Conservation (phyloP, 2,888 invertebrate species). For the Sinhomidia bicolor region DNA sequence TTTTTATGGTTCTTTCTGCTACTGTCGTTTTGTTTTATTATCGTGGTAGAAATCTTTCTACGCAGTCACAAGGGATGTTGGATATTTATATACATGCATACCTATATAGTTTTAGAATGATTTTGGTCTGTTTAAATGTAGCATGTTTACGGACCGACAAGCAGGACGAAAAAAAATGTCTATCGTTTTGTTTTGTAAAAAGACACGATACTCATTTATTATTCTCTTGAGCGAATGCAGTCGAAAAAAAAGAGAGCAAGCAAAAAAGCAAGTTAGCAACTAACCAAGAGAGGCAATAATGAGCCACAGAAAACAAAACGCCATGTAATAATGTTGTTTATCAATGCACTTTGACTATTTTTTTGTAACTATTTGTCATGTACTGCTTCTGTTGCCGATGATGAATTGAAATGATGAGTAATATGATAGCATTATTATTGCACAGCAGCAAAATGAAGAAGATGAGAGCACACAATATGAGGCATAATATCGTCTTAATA, state of each 20-base stretch:
- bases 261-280: background rate
- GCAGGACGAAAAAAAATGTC: constrained; percentile 2
- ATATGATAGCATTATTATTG: constrained; percentile 24
- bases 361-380: background rate
- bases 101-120: background rate
- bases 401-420: constrained; percentile 39
- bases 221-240: constrained; percentile 39
- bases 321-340: background rate
- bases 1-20: constrained; percentile 73
- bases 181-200: constrained; percentile 56
- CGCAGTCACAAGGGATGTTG: background rate
- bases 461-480: no score
- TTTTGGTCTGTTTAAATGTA: background rate
- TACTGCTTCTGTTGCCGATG: no score
- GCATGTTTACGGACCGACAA: background rate
- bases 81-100: background rate
- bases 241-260: background rate
- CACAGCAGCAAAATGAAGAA: no score
- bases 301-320: background rate
- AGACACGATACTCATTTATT: constrained; percentile 62
- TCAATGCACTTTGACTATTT: constrained; percentile 7
- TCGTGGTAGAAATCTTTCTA: constrained; percentile 59
- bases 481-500: background rate
- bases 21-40: constrained; percentile 70
- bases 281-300: background rate